Conservation (phyloP, 30 jellyfish, hydroid and myxozoan species). For the Sanderia malayensis region DNA sequence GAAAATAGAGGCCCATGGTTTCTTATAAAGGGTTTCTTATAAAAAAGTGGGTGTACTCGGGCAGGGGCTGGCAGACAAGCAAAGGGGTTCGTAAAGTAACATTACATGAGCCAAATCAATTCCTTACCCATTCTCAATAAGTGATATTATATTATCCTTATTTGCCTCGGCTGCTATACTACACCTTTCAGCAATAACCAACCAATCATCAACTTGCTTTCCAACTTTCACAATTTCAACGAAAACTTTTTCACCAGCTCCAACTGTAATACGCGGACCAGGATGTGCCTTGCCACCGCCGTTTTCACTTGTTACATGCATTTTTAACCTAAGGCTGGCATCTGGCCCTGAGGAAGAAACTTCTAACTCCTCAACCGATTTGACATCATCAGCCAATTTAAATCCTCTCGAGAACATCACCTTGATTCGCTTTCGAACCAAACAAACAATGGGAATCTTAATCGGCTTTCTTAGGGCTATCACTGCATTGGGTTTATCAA, state of each 20-base stretch:
- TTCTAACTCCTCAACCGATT: background rate
- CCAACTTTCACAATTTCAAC: constrained; percentile 37
- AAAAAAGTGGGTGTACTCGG: too few relatives aligned
- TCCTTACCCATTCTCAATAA: constrained; percentile 36
- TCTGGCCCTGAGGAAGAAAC: constrained; percentile 23
- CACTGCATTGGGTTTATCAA: constrained; percentile 32
- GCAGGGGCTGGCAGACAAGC: background rate
- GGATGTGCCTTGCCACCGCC: constrained; percentile 25
- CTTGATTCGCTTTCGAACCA: background rate
- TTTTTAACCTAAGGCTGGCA: constrained; percentile 18
- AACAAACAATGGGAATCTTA: constrained; percentile 1
- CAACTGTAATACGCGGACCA: constrained; percentile 26
- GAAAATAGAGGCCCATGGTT: too few relatives aligned
- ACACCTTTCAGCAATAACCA: constrained; percentile 38
- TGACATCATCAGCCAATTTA: background rate
- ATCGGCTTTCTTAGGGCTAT: constrained; percentile 31
- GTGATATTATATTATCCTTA: too few relatives aligned
- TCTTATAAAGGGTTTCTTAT: too few relatives aligned
- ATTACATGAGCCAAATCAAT: too few relatives aligned
- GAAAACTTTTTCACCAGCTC: constrained; percentile 36
- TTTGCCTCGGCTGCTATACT: too few relatives aligned
- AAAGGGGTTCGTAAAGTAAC: background rate
- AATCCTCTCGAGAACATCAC: constrained; percentile 3
- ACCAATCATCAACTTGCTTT: constrained; percentile 18
- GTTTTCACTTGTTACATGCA: constrained; percentile 18